These are phyloP conservation scores for Meteorus sp. DNA, from an alignment of 1,140 invertebrate genomes.

Conservation along the genomic window DNA sequence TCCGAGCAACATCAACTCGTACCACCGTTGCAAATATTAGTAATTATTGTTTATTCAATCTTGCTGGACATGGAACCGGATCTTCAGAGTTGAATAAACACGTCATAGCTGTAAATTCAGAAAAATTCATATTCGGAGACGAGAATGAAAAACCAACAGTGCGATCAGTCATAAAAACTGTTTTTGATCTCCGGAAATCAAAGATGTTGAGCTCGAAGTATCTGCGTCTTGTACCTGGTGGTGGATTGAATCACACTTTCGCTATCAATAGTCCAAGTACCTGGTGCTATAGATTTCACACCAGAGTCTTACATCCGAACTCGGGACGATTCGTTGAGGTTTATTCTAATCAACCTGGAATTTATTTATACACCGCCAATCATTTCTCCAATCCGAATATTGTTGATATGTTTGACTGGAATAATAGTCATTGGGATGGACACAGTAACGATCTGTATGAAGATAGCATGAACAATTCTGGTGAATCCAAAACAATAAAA, in stretches of 20 bases:
- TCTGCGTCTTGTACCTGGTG: constrained; percentile 51
- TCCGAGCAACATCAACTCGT: constrained; percentile 62
- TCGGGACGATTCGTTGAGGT: constrained; percentile 61
- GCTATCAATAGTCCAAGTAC: constrained; percentile 59
- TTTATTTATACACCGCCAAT: constrained; percentile 68
- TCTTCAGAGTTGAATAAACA: constrained; percentile 60
- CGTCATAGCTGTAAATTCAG: constrained; percentile 60
- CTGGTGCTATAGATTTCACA: constrained; percentile 43
- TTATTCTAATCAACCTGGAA: constrained; percentile 64
- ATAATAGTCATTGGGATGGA: too few relatives aligned
- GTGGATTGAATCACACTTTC: constrained; percentile 80
- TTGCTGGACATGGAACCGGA: constrained; percentile 62
- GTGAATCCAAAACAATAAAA: not conserved
- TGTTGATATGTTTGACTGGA: not conserved
- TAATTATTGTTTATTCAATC: constrained; percentile 72
- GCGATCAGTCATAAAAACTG: constrained; percentile 64
- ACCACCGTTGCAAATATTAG: constrained; percentile 68
- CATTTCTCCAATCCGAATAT: too few relatives aligned
- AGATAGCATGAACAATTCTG: not conserved
- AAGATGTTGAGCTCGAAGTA: constrained; percentile 58
- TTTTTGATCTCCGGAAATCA: constrained; percentile 71
- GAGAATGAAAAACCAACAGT: constrained; percentile 40
- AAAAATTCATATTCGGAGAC: constrained; percentile 57
- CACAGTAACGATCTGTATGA: constrained; percentile 13
- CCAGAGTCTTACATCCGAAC: constrained; percentile 54